Conservation (phyloP, 1,140 invertebrate species). For the Polyergus mexicanus region DNA sequence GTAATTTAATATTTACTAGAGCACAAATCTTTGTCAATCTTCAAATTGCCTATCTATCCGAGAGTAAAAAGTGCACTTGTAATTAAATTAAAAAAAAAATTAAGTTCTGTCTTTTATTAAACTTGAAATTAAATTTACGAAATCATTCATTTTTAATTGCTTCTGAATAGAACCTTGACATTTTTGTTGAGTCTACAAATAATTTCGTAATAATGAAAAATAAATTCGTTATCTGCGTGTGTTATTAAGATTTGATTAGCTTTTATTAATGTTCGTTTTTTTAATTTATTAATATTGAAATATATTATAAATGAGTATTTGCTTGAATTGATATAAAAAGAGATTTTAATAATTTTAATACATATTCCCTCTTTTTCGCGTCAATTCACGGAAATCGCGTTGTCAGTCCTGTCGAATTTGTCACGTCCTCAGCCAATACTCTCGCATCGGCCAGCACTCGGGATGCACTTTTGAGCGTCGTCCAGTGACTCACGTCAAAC, state of each 20-base stretch:
- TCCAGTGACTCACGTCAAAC: constrained; percentile 63
- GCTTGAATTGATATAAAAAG: neutral
- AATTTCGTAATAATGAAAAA: neutral
- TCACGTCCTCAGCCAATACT: constrained; percentile 56
- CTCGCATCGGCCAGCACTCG: constrained; percentile 45
- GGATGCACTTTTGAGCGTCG: constrained; percentile 38
- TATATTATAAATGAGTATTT: too few relatives aligned
- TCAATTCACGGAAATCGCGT: constrained; percentile 24
- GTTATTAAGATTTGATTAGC: neutral
- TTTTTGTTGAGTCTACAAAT: neutral
- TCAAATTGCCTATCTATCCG: neutral
- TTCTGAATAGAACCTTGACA: neutral
- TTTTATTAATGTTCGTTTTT: neutral
- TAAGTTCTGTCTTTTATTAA: neutral
- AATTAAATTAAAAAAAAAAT: constrained; percentile 13
- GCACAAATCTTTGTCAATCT: neutral
- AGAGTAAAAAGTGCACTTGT: neutral
- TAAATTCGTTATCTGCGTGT: neutral
- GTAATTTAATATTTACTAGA: neutral
- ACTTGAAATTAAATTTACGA: neutral
- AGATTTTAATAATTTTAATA: constrained; percentile 10
- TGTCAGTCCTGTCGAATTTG: constrained; percentile 54
- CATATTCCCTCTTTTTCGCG: neutral
- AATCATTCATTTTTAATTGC: neutral
- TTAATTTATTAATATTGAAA: neutral